phyloP scores from a whole-genome alignment of 2,113 vertebrate species.

The Elgaria multicarinata region DNA sequence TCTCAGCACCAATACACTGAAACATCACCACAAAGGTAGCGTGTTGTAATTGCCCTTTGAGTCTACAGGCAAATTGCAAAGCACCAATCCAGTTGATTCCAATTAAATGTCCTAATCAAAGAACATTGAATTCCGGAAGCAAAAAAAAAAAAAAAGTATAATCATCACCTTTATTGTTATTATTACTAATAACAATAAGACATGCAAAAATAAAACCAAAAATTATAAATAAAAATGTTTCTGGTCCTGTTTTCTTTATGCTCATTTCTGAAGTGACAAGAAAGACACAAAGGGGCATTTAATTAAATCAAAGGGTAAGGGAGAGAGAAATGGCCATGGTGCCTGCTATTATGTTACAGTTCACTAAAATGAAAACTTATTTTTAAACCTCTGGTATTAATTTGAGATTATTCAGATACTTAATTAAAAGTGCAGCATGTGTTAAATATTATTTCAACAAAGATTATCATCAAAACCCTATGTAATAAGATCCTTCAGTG shows the following conservation, averaged over 20 bases:
- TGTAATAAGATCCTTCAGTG: constrained; percentile 88
- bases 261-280: constrained; percentile 81
- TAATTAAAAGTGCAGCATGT: constrained; percentile 97
- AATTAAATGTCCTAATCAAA: constrained; percentile 44
- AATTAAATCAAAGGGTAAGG: constrained; percentile 84
- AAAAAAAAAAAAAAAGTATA: constrained; percentile 5
- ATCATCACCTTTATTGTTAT: not conserved
- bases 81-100: not conserved
- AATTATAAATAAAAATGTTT: constrained; percentile 62
- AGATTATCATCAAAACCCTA: constrained; percentile 90
- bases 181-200: constrained; percentile 2
- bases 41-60: not conserved
- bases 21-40: not conserved
- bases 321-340: constrained; percentile 70
- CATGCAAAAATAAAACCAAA: constrained; percentile 15
- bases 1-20: not conserved
- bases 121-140: constrained; percentile 10
- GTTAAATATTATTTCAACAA: constrained; percentile 95
- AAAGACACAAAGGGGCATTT: constrained; percentile 78
- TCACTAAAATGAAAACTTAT: constrained; percentile 85
- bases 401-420: constrained; percentile 88
- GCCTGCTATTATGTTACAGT: constrained; percentile 84
- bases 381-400: constrained; percentile 87
- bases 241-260: constrained; percentile 64
- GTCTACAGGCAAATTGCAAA: not conserved